Percentiles rank a stretch among this genome's conserved stretches.
Evolutionary conservation across 2,113 vertebrate genomes (phyloP).

Genomic region (Trematomus loennbergii): DNA sequence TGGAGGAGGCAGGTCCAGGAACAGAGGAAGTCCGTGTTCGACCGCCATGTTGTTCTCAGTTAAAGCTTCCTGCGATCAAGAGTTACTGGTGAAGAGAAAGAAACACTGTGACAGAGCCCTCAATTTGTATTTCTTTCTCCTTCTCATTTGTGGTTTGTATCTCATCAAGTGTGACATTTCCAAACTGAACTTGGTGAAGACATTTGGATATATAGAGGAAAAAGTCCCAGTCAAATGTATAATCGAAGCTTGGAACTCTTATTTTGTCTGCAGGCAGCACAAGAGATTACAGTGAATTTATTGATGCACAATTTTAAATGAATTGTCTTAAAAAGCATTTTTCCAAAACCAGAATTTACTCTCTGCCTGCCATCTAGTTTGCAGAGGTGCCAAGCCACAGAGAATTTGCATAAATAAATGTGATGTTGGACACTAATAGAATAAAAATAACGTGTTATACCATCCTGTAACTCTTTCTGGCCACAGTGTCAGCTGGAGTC

Average conservation of each 20-base stretch:
- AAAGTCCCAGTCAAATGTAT: slow-evolving; percentile 28
- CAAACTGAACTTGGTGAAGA: slow-evolving; percentile 25
- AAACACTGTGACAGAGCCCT: slow-evolving; percentile 68
- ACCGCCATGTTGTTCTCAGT: slow-evolving; percentile 97
- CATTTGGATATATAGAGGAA: slow-evolving; percentile 18
- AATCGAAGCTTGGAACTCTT: slow-evolving; percentile 25
- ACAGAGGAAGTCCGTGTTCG: slow-evolving; percentile 97
- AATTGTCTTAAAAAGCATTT: slow-evolving; percentile 18
- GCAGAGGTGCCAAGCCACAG: slow-evolving; percentile 36
- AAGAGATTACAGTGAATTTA: slow-evolving; percentile 37
- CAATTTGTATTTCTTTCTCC: slow-evolving; percentile 27
- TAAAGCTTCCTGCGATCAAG: slow-evolving; percentile 76
- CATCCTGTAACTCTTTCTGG: background rate
- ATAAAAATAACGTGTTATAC: slow-evolving; percentile 26
- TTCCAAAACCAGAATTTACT: slow-evolving; percentile 37
- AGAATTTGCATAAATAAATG: slow-evolving; percentile 16
- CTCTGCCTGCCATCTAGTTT: slow-evolving; percentile 23
- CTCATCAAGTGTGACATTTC: slow-evolving; percentile 32
- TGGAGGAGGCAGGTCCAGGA: slow-evolving; percentile 99
- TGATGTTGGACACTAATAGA: slow-evolving; percentile 9
- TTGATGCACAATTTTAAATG: slow-evolving; percentile 54
- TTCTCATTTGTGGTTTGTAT: slow-evolving; percentile 60
- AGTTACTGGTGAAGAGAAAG: slow-evolving; percentile 37
- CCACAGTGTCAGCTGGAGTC: background rate
- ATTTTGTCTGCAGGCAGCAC: slow-evolving; percentile 49